These are phyloP conservation scores for Sula dactylatra DNA, from an alignment of 2,113 vertebrate species.

Conservation along the genomic window DNA sequence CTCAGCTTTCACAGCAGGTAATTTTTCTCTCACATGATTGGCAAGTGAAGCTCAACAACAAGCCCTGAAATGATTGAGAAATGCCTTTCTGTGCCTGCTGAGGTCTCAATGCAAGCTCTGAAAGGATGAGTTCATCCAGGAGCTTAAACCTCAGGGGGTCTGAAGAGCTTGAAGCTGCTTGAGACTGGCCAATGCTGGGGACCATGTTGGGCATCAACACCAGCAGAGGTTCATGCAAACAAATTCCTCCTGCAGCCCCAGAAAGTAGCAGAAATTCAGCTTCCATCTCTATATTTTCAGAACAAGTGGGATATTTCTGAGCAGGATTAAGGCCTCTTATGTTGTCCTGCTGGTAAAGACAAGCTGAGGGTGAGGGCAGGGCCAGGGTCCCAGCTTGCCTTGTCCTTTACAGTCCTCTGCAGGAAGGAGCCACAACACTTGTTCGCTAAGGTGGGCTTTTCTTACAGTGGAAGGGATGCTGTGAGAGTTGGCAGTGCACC, in stretches of 20 bases:
- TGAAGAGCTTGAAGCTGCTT: background rate
- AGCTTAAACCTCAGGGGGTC: background rate
- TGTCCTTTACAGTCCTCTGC: background rate
- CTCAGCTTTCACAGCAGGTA: rapidly evolving
- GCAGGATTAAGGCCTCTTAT: background rate
- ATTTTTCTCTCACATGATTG: background rate
- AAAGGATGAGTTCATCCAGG: background rate
- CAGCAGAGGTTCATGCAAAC: background rate
- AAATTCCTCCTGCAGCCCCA: background rate
- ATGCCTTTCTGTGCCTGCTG: background rate
- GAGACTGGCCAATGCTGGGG: rapidly evolving
- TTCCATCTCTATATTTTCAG: background rate
- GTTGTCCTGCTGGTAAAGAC: background rate
- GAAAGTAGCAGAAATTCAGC: background rate
- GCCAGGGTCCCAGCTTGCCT: background rate
- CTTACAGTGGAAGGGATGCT: background rate
- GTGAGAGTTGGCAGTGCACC: background rate
- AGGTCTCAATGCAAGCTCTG: background rate
- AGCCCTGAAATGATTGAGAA: background rate
- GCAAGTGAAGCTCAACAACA: background rate
- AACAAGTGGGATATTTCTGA: background rate
- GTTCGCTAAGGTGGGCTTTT: background rate
- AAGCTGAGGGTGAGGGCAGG: background rate
- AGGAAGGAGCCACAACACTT: background rate
- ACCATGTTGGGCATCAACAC: background rate